A percentile compares a stretch with the other conserved stretches of the same genome.
Conservation (phyloP, 2,113 vertebrate species). For the Notothenia rossii region DNA sequence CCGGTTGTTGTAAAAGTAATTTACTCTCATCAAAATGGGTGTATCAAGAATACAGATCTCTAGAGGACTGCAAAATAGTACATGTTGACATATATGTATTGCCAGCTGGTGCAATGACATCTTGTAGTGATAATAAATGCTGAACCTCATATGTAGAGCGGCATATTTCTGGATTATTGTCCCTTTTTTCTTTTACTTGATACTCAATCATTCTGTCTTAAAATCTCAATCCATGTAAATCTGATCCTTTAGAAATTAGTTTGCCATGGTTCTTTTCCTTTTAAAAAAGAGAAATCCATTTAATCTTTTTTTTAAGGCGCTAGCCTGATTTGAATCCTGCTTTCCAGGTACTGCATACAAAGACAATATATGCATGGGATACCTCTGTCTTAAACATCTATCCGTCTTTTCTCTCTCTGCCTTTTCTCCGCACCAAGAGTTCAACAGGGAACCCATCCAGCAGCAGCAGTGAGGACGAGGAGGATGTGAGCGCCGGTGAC, state of each 20-base stretch:
- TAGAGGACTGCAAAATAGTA: constrained; percentile 3
- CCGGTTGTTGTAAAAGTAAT: constrained; percentile 38
- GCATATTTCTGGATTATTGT: not conserved
- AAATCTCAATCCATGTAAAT: too few species aligned
- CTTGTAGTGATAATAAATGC: constrained; percentile 17
- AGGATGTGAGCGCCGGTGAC: constrained; percentile 57
- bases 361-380: not conserved
- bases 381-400: not conserved
- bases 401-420: not conserved
- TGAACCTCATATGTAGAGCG: not conserved
- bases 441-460: constrained; percentile 76
- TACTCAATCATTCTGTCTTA: too few species aligned
- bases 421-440: constrained; percentile 62
- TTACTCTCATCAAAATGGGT: constrained; percentile 45
- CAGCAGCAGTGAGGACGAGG: constrained; percentile 71
- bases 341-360: not conserved
- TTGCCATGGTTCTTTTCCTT: not conserved
- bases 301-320: not conserved
- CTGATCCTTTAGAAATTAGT: not conserved
- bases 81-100: constrained; percentile 28
- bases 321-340: not conserved
- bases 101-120: not conserved
- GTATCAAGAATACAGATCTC: constrained; percentile 16
- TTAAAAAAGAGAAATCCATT: not conserved
- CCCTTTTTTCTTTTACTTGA: too few species aligned